Conservation (phyloP, 2,888 invertebrate genomes). For the Merodon equestris region DNA sequence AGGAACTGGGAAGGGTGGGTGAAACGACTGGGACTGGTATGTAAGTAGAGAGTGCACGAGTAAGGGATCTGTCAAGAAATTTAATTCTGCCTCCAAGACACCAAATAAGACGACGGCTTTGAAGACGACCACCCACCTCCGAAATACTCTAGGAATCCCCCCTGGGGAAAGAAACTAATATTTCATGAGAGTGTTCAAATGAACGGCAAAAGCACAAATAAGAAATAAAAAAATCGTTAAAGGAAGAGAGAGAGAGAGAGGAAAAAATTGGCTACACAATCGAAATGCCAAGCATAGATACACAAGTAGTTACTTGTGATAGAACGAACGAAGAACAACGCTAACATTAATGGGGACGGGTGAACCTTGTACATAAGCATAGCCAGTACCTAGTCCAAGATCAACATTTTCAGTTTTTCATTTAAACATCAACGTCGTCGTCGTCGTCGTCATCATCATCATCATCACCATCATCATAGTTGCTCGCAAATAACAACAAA, state of each 20-base stretch:
- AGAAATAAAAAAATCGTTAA: slow-evolving; percentile 3
- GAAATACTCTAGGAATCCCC: slow-evolving; percentile 60
- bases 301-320: slow-evolving; percentile 67
- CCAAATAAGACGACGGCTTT: slow-evolving; percentile 44
- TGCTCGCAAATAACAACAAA: slow-evolving; percentile 66
- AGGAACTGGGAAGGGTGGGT: too few relatives aligned
- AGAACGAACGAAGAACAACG: slow-evolving; percentile 49
- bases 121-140: slow-evolving; percentile 51
- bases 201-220: slow-evolving; percentile 7
- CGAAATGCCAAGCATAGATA: slow-evolving; percentile 64
- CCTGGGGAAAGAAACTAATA: slow-evolving; percentile 60
- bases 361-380: slow-evolving; percentile 34
- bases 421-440: slow-evolving; percentile 54
- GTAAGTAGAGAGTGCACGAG: background rate
- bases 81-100: slow-evolving; percentile 67
- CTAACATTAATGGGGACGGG: slow-evolving; percentile 14
- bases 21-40: background rate
- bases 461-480: slow-evolving; percentile 40
- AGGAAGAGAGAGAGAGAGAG: background rate
- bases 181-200: slow-evolving; percentile 52
- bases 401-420: slow-evolving; percentile 59
- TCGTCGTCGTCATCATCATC: slow-evolving; percentile 19
- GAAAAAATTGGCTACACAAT: slow-evolving; percentile 66
- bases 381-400: slow-evolving; percentile 35
- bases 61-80: slow-evolving; percentile 59